Conservation (phyloP, 2,888 invertebrate species). For the Schizaphis graminum region DNA sequence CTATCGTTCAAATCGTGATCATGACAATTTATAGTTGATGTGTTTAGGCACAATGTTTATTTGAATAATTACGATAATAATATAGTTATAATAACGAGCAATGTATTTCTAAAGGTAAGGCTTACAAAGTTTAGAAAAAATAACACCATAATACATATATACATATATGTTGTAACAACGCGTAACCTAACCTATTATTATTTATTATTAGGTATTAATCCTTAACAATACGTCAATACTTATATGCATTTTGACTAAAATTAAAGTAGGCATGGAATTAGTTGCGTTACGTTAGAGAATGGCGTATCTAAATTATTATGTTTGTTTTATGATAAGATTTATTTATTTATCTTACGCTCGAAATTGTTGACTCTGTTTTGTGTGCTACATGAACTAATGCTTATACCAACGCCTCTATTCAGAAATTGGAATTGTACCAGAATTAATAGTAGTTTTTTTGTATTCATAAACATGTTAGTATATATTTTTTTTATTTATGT, state of each 20-base stretch:
- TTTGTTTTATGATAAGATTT: slow-evolving; percentile 57
- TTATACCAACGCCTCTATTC: not conserved
- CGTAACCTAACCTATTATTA: not conserved
- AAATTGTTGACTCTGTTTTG: slow-evolving; percentile 21
- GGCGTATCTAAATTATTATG: slow-evolving; percentile 35
- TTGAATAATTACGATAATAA: not conserved
- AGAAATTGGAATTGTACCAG: slow-evolving; percentile 2
- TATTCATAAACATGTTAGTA: slow-evolving; percentile 41
- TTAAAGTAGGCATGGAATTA: not conserved
- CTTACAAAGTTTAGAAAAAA: not conserved
- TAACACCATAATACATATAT: not conserved
- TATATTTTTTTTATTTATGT: not conserved
- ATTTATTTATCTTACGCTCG: slow-evolving; percentile 52
- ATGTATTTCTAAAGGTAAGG: not conserved
- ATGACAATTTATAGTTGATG: not conserved
- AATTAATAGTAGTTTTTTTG: not conserved
- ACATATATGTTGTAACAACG: not conserved
- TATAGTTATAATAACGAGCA: not conserved
- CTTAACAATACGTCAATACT: not conserved
- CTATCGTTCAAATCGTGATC: not conserved
- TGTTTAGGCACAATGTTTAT: not conserved
- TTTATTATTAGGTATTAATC: not conserved
- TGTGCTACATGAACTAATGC: not conserved
- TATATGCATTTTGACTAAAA: not conserved
- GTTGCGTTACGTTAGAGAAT: not conserved